These are phyloP conservation scores for Orthosia gothica DNA, from an alignment of 2,888 invertebrate genomes.

Conservation along the genomic window DNA sequence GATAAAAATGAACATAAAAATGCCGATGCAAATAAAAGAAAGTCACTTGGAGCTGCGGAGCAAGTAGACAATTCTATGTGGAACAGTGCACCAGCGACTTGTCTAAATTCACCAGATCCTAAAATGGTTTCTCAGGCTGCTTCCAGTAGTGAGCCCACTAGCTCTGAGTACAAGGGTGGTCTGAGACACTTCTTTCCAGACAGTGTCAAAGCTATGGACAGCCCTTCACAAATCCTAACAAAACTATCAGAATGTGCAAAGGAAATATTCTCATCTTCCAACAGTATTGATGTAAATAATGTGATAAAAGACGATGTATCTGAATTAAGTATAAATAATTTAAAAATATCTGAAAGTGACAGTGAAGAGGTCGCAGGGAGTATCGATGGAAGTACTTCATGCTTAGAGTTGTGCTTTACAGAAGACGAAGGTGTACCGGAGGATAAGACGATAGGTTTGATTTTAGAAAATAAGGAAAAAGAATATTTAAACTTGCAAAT, in stretches of 20 bases:
- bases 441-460: constrained; percentile 79
- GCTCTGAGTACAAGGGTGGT: constrained; percentile 85
- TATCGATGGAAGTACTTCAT: constrained; percentile 88
- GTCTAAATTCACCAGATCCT: constrained; percentile 92
- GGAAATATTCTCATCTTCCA: constrained; percentile 89
- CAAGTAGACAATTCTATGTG: constrained; percentile 79
- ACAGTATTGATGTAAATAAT: constrained; percentile 85
- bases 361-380: constrained; percentile 88
- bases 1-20: constrained; percentile 84
- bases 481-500: constrained; percentile 90
- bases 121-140: constrained; percentile 78
- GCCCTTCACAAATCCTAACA: constrained; percentile 87
- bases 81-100: constrained; percentile 92
- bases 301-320: constrained; percentile 84
- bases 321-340: constrained; percentile 86
- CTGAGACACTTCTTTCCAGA: constrained; percentile 89
- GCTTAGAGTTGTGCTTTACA: constrained; percentile 88
- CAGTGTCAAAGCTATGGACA: constrained; percentile 86
- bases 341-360: constrained; percentile 89
- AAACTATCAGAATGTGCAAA: constrained; percentile 89
- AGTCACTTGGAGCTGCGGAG: constrained; percentile 68
- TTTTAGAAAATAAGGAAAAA: constrained; percentile 87
- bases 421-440: constrained; percentile 87
- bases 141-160: constrained; percentile 87
- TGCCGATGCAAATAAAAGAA: constrained; percentile 67